Conservation (phyloP, 2,113 vertebrate genomes). For the Micronycteris hirsuta region DNA sequence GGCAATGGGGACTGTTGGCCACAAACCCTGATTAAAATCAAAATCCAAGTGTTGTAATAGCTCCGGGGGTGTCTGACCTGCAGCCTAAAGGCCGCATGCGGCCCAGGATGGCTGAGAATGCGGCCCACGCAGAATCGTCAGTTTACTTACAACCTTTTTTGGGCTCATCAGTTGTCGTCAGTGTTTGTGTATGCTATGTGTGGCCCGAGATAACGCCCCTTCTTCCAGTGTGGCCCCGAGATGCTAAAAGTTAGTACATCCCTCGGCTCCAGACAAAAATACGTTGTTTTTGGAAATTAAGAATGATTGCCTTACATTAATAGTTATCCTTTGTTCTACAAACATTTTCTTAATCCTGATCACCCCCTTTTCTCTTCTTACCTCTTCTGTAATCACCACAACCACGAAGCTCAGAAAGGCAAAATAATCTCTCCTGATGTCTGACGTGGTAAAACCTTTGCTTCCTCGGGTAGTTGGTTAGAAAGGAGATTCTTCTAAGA, state of each 20-base stretch:
- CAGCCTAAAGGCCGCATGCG: too few species aligned
- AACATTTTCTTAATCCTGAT: not conserved
- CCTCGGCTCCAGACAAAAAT: not conserved
- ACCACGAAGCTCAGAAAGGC: not conserved
- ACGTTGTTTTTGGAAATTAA: not conserved
- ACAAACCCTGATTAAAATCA: not conserved
- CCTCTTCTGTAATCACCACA: not conserved
- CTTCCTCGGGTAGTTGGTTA: not conserved
- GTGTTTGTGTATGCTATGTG: too few species aligned
- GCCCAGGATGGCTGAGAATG: too few species aligned
- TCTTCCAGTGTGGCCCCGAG: too few species aligned
- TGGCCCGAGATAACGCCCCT: too few species aligned
- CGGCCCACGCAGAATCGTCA: too few species aligned
- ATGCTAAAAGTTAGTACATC: too few species aligned
- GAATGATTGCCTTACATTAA: not conserved
- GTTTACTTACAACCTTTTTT: too few species aligned
- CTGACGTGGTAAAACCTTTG: not conserved
- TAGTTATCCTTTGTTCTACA: not conserved
- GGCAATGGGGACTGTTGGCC: fast-evolving
- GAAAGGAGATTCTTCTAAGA: not conserved
- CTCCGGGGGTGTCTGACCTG: not conserved
- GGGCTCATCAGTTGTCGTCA: too few species aligned
- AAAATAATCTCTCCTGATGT: not conserved
- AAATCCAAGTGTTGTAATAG: not conserved
- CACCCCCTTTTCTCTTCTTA: not conserved